Base-by-base conservation (phyloP, 2,888 invertebrate genomes). In the Danaus chrysippus region DNA sequence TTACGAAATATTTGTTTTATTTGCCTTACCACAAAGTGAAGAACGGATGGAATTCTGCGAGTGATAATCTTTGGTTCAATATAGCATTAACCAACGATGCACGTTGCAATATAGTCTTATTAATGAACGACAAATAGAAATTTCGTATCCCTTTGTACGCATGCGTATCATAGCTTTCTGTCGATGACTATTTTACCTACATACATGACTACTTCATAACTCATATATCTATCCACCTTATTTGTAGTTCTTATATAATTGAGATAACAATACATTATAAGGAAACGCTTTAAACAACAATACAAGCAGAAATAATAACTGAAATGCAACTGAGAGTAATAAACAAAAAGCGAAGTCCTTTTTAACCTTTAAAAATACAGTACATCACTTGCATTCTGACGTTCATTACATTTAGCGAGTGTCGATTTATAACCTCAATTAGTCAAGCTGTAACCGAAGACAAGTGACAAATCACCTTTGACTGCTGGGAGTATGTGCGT, bases 351-450 rank as follows among this genome's bases (percentile, higher is more conserved):
- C 49, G 17, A 17, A 19, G 58, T 19, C 49, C 12, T 60, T 34
- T 54, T 54, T 23, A 55, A 54, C 42, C 58, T 17, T 46, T 46
- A 66, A 64, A 63, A 68, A 66, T 59, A n/a, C n/a, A n/a, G 61
- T 62, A 58, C 59, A 70, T 70, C 70, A 66, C 64, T 65, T 64
- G 78, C 78, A 75, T 71, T 76, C 70, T 76, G 71, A 70, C 75
- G 79, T 79, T 83, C 79, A 83, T 79, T 80, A 78, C 80, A 76
- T 74, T 72, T 71, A 72, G 78, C 72, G 73, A 76, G 77, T 77
- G 81, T 83, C 85, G 82, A 88, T 88, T 87, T 86, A 88, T 88
- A 84, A 87, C 80, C 75, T 81, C 86, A 86, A 88, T 87, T 88
- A 87, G 86, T 86, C 84, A 82, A 80, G 82, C 79, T 67, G 59